Conservation (phyloP, 2,113 vertebrate genomes). For the Alligator mississippiensis region DNA sequence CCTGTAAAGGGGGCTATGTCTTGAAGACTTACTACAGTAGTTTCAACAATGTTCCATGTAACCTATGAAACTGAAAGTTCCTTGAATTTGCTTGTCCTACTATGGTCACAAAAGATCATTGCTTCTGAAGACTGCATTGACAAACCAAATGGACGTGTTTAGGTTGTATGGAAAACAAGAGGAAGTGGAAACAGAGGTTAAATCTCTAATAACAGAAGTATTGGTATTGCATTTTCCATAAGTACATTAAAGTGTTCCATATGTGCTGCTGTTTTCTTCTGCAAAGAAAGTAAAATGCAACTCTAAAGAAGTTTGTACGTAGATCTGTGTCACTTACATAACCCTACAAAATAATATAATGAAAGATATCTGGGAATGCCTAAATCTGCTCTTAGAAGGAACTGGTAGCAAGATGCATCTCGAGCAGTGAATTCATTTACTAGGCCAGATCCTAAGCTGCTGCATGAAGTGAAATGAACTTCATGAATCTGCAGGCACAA, state of each 20-base stretch:
- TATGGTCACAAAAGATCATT: neutral
- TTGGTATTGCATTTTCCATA: neutral
- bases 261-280: neutral
- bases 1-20: neutral
- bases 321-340: neutral
- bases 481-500: neutral
- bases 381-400: neutral
- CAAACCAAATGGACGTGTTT: neutral
- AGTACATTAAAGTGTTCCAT: neutral
- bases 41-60: neutral
- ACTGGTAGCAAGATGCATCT: rapidly evolving
- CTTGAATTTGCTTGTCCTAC: neutral
- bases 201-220: neutral
- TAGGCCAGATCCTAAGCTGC: neutral
- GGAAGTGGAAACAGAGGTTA: neutral
- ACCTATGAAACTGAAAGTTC: neutral
- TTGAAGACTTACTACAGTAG: rapidly evolving
- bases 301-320: neutral
- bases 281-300: neutral
- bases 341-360: neutral
- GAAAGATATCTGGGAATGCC: neutral
- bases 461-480: neutral
- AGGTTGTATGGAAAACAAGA: neutral
- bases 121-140: neutral
- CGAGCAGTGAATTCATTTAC: neutral